phyloP scores from a whole-genome alignment of 2,888 invertebrate genomes.

The Hemicrepidius hirtus region DNA sequence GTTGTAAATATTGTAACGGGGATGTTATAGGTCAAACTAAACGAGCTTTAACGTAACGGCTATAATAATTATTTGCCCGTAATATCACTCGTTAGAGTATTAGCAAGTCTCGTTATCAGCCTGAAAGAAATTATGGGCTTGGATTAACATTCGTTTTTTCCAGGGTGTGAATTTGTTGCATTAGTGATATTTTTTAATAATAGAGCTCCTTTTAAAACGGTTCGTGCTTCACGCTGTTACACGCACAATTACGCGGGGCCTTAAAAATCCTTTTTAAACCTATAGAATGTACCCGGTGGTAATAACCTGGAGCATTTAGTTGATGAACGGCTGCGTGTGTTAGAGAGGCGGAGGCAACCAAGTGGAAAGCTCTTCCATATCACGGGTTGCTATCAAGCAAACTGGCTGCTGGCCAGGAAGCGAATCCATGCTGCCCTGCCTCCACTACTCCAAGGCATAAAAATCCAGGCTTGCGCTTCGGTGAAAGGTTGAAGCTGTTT shows the following conservation, averaged over 20 bases:
- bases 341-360: conserved; percentile 51
- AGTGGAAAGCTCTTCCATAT: conserved; percentile 59
- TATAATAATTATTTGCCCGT: too few relatives aligned
- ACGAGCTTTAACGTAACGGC: too few relatives aligned
- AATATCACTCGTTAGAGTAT: too few relatives aligned
- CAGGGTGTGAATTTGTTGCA: too few relatives aligned
- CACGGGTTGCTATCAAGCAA: conserved; percentile 55
- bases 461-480: conserved; percentile 26
- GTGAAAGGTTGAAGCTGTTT: conserved; percentile 41
- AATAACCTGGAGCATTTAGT: conserved; percentile 46
- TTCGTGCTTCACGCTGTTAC: conserved; percentile 23
- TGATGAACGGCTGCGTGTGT: conserved; percentile 58
- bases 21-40: too few relatives aligned
- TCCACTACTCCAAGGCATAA: conserved; percentile 34
- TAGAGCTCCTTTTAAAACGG: neutral
- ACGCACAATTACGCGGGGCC: conserved; percentile 37
- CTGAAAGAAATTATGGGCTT: too few relatives aligned
- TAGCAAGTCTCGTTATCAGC: too few relatives aligned
- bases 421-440: conserved; percentile 40
- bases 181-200: too few relatives aligned
- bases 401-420: conserved; percentile 61
- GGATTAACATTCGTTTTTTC: too few relatives aligned
- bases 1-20: too few relatives aligned
- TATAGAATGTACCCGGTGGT: conserved; percentile 33
- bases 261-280: conserved; percentile 35